phyloP scores from a whole-genome alignment of 2,797 vertebrate genomes.

The Balearica regulorum region DNA sequence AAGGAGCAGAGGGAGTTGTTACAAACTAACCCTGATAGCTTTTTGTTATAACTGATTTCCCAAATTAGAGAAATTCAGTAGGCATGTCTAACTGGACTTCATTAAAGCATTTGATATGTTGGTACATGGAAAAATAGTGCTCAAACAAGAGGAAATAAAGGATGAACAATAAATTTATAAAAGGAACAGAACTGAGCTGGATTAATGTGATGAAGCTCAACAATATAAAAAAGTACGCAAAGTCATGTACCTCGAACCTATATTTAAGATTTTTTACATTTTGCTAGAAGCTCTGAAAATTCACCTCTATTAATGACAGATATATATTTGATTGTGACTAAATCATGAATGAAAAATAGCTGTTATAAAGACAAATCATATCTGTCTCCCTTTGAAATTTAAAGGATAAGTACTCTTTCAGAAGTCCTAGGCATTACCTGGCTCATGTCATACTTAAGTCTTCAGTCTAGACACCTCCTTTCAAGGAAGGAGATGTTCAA shows the following conservation, averaged over 20 bases:
- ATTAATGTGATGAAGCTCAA: not conserved
- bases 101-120: not conserved
- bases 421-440: not conserved
- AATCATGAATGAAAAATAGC: not conserved
- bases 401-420: not conserved
- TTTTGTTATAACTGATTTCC: not conserved
- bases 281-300: not conserved
- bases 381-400: not conserved
- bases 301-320: not conserved
- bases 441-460: not conserved
- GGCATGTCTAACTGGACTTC: not conserved
- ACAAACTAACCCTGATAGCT: not conserved
- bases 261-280: not conserved
- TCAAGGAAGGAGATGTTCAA: not conserved
- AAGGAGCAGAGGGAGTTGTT: rapidly evolving
- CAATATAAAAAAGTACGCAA: not conserved
- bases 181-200: not conserved
- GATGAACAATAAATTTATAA: not conserved
- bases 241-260: not conserved
- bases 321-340: not conserved
- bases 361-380: not conserved
- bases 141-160: not conserved
- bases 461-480: not conserved
- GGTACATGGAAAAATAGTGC: not conserved
- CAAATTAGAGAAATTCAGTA: not conserved